Conservation (phyloP, 2,797 vertebrate species). For the Sternarchorhynchus goeldii region DNA sequence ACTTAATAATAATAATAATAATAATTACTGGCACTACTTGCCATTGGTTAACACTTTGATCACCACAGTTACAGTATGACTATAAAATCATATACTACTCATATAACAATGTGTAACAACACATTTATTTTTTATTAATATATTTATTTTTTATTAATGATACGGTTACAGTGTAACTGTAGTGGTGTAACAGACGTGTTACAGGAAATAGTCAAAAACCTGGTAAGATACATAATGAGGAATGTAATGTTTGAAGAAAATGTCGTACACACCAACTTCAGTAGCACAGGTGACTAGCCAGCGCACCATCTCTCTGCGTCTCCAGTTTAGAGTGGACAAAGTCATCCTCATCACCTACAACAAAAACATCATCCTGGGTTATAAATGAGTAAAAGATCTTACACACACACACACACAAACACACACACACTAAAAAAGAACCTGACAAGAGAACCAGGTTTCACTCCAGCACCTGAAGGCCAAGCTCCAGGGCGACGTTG, state of each 20-base stretch:
- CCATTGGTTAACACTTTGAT: too few species aligned
- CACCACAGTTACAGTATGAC: too few species aligned
- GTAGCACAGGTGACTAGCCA: conserved; percentile 98
- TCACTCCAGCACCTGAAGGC: conserved; percentile 81
- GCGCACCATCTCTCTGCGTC: conserved; percentile 97
- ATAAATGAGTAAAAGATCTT: not conserved
- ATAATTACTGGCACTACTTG: too few species aligned
- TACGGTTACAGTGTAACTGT: too few species aligned
- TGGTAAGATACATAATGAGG: not conserved
- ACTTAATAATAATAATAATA: too few species aligned
- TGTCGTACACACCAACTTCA: conserved; percentile 90
- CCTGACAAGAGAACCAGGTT: not conserved
- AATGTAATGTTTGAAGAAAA: not conserved
- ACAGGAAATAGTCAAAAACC: too few species aligned
- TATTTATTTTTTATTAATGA: too few species aligned
- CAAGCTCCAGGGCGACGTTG: conserved; percentile 93
- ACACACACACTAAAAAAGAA: not conserved
- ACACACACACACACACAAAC: not conserved
- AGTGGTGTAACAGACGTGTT: too few species aligned
- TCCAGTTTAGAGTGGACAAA: conserved; percentile 96
- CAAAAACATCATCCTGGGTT: conserved; percentile 28
- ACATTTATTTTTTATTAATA: too few species aligned
- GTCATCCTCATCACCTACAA: conserved; percentile 98
- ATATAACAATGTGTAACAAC: too few species aligned
- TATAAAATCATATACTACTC: too few species aligned